Evolutionary conservation across 2,113 vertebrate species (phyloP).

Genomic region (Phyllopteryx taeniolatus): DNA sequence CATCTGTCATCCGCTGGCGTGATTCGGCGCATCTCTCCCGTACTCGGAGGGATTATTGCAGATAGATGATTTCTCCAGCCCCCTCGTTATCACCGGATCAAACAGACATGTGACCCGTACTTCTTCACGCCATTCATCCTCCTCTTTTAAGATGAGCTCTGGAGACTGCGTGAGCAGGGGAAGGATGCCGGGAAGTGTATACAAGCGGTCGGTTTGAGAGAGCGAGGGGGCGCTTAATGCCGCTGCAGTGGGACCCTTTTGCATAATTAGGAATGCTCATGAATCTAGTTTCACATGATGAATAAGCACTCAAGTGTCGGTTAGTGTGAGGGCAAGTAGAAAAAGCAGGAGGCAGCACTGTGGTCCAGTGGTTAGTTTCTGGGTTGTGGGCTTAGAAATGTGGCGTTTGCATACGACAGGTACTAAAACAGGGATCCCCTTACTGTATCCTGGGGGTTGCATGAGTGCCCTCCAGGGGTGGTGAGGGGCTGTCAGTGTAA

Average conservation of each 20-base stretch:
- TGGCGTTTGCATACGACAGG: not conserved
- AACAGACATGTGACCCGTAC: conserved; percentile 72
- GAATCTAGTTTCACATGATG: conserved; percentile 26
- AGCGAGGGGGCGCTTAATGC: conserved; percentile 48
- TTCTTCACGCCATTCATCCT: conserved; percentile 73
- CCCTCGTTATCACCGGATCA: conserved; percentile 75
- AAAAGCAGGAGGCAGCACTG: not conserved
- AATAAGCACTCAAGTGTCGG: not conserved
- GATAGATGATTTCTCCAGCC: conserved; percentile 75
- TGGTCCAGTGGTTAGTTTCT: not conserved
- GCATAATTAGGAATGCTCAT: conserved; percentile 54
- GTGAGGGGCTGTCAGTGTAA: not conserved
- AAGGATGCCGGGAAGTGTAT: conserved; percentile 55
- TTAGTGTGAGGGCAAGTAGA: not conserved
- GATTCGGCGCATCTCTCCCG: conserved; percentile 64
- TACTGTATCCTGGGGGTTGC: not conserved
- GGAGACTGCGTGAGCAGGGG: conserved; percentile 51
- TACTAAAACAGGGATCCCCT: not conserved
- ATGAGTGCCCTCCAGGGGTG: not conserved
- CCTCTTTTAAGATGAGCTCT: conserved; percentile 68
- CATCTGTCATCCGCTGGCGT: conserved; percentile 65
- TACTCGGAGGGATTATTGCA: conserved; percentile 75
- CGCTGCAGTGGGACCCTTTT: conserved; percentile 62
- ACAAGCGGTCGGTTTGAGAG: conserved; percentile 36
- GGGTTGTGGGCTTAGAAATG: not conserved